Base-by-base conservation (phyloP, 1,140 invertebrate species). In the Aphelenchoides besseyi region DNA sequence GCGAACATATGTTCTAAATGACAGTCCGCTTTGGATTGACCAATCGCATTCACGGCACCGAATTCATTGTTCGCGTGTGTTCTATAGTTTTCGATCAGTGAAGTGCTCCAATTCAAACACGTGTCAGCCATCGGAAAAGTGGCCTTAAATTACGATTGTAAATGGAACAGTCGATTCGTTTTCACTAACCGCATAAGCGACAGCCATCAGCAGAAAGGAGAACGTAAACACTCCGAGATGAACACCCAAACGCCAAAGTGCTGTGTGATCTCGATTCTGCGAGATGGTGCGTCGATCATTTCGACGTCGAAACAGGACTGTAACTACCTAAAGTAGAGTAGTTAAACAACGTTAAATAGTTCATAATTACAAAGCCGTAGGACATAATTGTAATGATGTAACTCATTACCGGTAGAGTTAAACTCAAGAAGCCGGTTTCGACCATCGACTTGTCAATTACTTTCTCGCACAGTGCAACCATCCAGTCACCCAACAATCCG, bases 171-270 rank as follows among this genome's bases (percentile, higher is more conserved):
- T 48, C 23, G 23, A 48, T 48, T 23, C 23, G 12, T 23, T 12
- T 23, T 23, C 41, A 16, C 41, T 48, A 16, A 48, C 41, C 16
- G 63, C 63, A 35, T 66, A 66, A 32, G 63, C 63, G 16, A 66
- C 12, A 29, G 63, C 63, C 63, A 66, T 66, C 29, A 66, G 30
- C 1, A 16, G 30, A 53, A 66, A 66, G 12, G 32, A 36, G 63
- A 66, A 66, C 36, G 63, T 66, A 32, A 66, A 66, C 12, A 66
- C 63, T 37, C 63, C 63, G 28, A 66, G 29, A 66, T 66, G 63
- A 30, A 66, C 63, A 1, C 63, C 63, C n/a, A 66, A 33, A 12
- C 63, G 30, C 63, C 63, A 66, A 28, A 66, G 16, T n/a, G 63
- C 63, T 37, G 63, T 66, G 8, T 66, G 63, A 35, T 66, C 63